Percentiles rank a stretch among this genome's conserved stretches.
Evolutionary conservation across 2,888 invertebrate species (phyloP).

Genomic region (Electrophaes corylata): DNA sequence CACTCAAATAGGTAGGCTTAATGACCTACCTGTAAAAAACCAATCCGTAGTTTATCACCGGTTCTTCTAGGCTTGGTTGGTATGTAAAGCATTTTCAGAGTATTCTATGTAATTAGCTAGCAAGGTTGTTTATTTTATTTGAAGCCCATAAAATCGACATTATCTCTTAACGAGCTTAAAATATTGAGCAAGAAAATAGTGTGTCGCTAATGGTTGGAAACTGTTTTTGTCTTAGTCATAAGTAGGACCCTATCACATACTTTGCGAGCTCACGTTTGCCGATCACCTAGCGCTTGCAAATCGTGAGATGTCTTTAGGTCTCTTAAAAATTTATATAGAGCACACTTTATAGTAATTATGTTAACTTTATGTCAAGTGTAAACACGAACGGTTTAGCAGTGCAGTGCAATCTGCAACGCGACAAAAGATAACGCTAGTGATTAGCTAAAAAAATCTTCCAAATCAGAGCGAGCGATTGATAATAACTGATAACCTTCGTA

Average conservation of each 20-base stretch:
- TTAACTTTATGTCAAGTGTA: too few relatives aligned
- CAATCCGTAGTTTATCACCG: too few relatives aligned
- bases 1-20: too few relatives aligned
- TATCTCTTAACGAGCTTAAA: constrained; percentile 8
- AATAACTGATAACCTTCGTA: neutral
- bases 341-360: too few relatives aligned
- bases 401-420: neutral
- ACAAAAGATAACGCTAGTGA: constrained; percentile 1
- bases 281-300: too few relatives aligned
- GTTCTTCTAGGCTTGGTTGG: too few relatives aligned
- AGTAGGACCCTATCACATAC: too few relatives aligned
- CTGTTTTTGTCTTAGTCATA: too few relatives aligned
- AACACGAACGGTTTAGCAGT: neutral
- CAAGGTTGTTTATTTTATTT: neutral
- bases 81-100: neutral
- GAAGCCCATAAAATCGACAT: constrained; percentile 4
- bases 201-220: neutral
- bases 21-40: too few relatives aligned
- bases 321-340: too few relatives aligned
- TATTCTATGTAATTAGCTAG: neutral
- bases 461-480: neutral
- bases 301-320: too few relatives aligned
- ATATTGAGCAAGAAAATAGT: constrained; percentile 7
- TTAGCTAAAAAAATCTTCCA: neutral
- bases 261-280: too few relatives aligned